These are phyloP conservation scores for Hestina assimilis DNA, from an alignment of 1,140 invertebrate species.

Conservation along the genomic window DNA sequence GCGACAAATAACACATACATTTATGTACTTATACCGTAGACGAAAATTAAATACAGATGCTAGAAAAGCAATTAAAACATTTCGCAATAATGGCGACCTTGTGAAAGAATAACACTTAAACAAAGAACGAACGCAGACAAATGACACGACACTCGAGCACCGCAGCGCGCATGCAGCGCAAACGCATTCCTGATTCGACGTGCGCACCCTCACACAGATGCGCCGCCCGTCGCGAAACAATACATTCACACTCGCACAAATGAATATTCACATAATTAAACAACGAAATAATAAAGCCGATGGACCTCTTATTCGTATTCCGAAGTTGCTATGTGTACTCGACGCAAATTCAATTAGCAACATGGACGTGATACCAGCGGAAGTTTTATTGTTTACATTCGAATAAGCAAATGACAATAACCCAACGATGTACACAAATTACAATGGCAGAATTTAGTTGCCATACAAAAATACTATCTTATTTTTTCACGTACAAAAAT, in stretches of 20 bases:
- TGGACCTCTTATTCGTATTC: constrained; percentile 25
- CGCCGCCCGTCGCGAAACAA: constrained; percentile 23
- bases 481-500: not conserved
- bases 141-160: constrained; percentile 34
- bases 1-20: not conserved
- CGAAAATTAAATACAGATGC: not conserved
- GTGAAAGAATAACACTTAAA: constrained; percentile 42
- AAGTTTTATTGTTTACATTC: constrained; percentile 24
- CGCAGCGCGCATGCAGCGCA: constrained; percentile 50
- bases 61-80: constrained; percentile 22
- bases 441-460: constrained; percentile 20
- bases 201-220: constrained; percentile 28
- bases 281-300: constrained; percentile 26
- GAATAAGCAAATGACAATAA: constrained; percentile 26
- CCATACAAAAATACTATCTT: not conserved
- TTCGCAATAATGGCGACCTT: constrained; percentile 41
- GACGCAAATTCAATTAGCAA: constrained; percentile 24
- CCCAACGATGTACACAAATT: constrained; percentile 31
- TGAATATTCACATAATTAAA: constrained; percentile 35
- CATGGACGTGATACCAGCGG: constrained; percentile 20
- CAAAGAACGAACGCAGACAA: constrained; percentile 44
- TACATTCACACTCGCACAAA: constrained; percentile 32
- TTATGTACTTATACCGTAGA: not conserved
- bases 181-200: constrained; percentile 65
- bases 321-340: constrained; percentile 6